Evolutionary conservation across 2,797 vertebrate species (phyloP).

Genomic region (Syngnathus rostellatus): DNA sequence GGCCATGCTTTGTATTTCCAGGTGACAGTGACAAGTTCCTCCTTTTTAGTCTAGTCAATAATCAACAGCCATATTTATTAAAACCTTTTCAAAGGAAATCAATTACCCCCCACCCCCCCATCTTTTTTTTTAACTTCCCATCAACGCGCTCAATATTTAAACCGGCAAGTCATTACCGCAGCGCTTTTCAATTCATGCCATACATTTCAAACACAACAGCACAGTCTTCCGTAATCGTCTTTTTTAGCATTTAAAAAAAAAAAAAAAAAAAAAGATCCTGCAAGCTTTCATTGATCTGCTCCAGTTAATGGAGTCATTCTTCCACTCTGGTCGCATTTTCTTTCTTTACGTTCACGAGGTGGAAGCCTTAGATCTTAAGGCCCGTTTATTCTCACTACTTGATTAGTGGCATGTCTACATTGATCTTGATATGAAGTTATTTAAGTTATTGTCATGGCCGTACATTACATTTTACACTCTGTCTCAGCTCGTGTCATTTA

Average conservation of each 20-base stretch:
- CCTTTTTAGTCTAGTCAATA: background rate
- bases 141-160: background rate
- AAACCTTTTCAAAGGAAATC: conserved; percentile 4
- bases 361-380: background rate
- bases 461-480: background rate
- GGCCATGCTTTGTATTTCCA: conserved; percentile 6
- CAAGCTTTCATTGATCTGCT: background rate
- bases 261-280: background rate
- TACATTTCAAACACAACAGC: background rate
- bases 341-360: background rate
- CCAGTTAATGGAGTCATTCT: background rate
- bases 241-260: background rate
- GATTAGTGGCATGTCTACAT: background rate
- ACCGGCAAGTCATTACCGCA: background rate
- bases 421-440: background rate
- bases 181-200: background rate
- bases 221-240: background rate
- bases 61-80: conserved; percentile 4
- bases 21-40: background rate
- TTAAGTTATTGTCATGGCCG: background rate
- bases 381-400: background rate
- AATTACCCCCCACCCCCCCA: background rate
- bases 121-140: background rate
- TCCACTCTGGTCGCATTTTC: background rate
- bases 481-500: background rate